Conservation (phyloP, 2,113 vertebrate species). For the Xenopus tropicalis region DNA sequence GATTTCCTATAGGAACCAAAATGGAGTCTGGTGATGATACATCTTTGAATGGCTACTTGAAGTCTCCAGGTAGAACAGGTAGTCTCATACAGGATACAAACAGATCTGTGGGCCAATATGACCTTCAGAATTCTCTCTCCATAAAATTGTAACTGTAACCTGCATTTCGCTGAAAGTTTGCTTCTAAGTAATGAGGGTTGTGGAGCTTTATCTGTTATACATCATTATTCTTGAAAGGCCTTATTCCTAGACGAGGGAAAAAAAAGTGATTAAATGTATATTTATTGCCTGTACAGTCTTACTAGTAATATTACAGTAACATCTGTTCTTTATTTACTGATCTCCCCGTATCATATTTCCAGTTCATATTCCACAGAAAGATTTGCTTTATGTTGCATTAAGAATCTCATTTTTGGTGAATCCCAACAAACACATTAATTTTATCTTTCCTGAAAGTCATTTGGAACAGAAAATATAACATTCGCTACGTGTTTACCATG, state of each 20-base stretch:
- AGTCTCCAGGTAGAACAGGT: no score
- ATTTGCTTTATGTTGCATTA: slow-evolving; percentile 8
- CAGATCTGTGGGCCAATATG: no score
- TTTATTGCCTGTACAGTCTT: neutral
- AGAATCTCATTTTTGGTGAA: slow-evolving; percentile 12
- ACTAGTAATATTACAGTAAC: neutral
- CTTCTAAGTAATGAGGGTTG: neutral
- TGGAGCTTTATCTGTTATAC: neutral
- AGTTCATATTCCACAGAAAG: slow-evolving; percentile 7
- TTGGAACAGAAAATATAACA: slow-evolving; percentile 21
- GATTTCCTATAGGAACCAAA: no score
- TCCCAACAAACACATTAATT: slow-evolving; percentile 11
- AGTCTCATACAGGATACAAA: no score
- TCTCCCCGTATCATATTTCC: neutral
- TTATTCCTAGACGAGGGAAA: neutral
- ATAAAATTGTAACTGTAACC: no score
- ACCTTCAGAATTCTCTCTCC: no score
- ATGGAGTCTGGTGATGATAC: no score
- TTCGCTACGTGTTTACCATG: slow-evolving; percentile 7
- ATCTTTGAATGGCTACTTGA: no score
- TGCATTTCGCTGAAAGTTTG: neutral
- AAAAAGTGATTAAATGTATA: neutral
- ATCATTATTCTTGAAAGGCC: neutral
- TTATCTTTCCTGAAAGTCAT: slow-evolving; percentile 20
- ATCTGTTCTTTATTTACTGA: neutral